These are phyloP conservation scores for Camelus dromedarius DNA, from an alignment of 2,113 vertebrate species.

Conservation along the genomic window DNA sequence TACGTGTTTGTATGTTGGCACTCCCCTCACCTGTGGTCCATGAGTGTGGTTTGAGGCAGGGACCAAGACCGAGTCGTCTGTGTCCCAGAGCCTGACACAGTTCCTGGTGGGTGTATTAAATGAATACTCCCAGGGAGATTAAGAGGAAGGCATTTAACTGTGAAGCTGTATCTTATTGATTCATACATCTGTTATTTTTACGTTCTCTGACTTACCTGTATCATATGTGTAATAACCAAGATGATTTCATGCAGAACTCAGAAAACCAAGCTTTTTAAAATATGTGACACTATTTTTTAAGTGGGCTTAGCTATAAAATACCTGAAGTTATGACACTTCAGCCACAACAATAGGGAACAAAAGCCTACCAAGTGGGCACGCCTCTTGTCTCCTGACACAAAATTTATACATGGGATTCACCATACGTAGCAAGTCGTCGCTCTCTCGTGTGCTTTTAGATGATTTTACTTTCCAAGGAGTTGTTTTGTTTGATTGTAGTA, in stretches of 20 bases:
- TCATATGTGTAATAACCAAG: background rate
- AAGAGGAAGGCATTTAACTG: background rate
- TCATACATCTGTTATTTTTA: background rate
- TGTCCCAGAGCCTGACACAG: background rate
- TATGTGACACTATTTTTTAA: background rate
- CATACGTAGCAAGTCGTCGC: background rate
- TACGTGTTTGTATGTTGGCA: rapidly evolving
- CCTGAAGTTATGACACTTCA: background rate
- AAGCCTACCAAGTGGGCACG: background rate
- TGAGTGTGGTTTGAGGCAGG: background rate
- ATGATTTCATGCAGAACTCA: conserved; percentile 2
- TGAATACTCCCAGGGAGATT: background rate
- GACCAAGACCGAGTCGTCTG: background rate
- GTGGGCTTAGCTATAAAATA: background rate
- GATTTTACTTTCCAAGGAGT: background rate
- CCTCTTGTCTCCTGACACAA: background rate
- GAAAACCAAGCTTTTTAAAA: background rate
- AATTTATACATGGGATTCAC: background rate
- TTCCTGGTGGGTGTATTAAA: background rate
- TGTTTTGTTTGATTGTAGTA: background rate
- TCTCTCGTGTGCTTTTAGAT: background rate
- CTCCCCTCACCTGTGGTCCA: background rate
- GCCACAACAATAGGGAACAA: background rate
- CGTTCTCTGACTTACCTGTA: background rate
- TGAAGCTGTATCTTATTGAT: background rate